Evolutionary conservation across 1,140 invertebrate genomes (phyloP).

Genomic region (Megathymus violae): DNA sequence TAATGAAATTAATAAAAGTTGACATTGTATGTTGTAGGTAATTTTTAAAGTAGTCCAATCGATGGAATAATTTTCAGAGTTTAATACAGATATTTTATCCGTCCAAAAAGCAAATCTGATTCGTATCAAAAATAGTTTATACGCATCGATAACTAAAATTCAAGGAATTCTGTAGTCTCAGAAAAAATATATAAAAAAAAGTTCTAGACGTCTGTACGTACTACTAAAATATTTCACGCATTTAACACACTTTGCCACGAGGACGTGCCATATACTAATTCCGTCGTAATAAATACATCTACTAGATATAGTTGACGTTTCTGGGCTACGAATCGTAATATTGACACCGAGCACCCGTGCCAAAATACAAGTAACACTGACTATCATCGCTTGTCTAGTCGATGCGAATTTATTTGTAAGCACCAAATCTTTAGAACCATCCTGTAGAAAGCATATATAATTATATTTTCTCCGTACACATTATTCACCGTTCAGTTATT

Average conservation of each 20-base stretch:
- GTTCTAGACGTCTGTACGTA: conserved; percentile 22
- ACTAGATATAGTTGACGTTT: conserved; percentile 71
- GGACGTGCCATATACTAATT: conserved; percentile 66
- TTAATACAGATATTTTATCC: too few species aligned
- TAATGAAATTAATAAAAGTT: background rate
- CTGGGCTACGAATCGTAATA: conserved; percentile 77
- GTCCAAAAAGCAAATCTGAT: too few species aligned
- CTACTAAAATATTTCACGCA: conserved; percentile 41
- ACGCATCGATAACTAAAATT: too few species aligned
- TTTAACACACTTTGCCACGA: conserved; percentile 50
- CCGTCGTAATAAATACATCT: conserved; percentile 71
- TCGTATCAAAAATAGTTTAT: too few species aligned
- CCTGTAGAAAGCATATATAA: too few species aligned
- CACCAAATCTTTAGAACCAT: too few species aligned
- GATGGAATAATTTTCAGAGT: too few species aligned
- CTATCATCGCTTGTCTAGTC: conserved; percentile 19
- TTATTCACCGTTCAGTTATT: too few species aligned
- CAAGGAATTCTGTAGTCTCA: too few species aligned
- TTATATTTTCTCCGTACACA: background rate
- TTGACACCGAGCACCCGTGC: conserved; percentile 69
- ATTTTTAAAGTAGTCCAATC: too few species aligned
- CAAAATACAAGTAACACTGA: conserved; percentile 55
- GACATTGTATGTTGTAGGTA: too few species aligned
- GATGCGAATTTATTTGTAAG: conserved; percentile 8
- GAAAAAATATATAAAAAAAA: too few species aligned